phyloP scores from a whole-genome alignment of 2,888 invertebrate genomes.

The Conus canariensis region DNA sequence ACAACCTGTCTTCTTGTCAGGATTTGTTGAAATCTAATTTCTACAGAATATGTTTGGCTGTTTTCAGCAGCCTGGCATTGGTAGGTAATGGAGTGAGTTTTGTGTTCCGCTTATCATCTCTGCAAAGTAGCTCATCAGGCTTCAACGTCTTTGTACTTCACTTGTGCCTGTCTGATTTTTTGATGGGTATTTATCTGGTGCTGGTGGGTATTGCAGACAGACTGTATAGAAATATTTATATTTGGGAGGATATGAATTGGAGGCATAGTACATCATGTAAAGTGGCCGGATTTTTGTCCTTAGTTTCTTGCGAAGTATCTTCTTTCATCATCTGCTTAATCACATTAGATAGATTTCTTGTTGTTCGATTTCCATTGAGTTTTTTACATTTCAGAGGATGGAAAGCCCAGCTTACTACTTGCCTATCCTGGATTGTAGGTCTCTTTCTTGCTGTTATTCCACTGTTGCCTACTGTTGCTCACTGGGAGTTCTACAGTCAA shows the following conservation, averaged over 20 bases:
- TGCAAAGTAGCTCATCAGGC: background rate
- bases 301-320: conserved; percentile 82
- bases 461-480: background rate
- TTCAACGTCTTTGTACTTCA: background rate
- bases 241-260: conserved; percentile 60
- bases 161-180: conserved; percentile 46
- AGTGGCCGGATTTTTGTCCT: conserved; percentile 57
- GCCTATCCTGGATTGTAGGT: background rate
- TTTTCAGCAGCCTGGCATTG: background rate
- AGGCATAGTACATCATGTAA: conserved; percentile 55
- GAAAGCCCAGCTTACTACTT: background rate
- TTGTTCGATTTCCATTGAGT: conserved; percentile 20
- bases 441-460: background rate
- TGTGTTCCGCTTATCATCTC: background rate
- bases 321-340: conserved; percentile 80
- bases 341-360: conserved; percentile 80
- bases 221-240: conserved; percentile 56
- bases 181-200: conserved; percentile 59
- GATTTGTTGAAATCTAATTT: background rate
- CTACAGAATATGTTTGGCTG: background rate
- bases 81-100: background rate
- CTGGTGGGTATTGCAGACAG: conserved; percentile 58
- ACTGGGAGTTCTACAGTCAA: conserved; percentile 66
- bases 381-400: background rate
- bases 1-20: background rate